Evolutionary conservation across 1,140 invertebrate genomes (phyloP), one percentile per base, ranked within the genome.

Genomic region (Sweltsa coloradensis): DNA sequence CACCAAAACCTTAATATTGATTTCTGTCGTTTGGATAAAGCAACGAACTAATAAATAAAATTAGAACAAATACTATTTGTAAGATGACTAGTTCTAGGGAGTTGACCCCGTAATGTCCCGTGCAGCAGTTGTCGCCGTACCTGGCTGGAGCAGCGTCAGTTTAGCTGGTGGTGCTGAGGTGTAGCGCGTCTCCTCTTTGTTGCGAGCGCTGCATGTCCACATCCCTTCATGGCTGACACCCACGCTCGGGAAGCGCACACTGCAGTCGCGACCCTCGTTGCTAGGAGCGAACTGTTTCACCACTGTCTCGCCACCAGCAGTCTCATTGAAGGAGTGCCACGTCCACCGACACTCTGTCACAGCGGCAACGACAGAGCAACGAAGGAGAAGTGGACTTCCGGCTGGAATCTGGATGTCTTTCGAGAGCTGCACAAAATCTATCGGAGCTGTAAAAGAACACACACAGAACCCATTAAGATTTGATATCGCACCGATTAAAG

Each of bases 281-380:
- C 63, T 62, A 14, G 56, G 57, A 4, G 64, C 59, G 46, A 68
- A 69, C 47, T 64, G 64, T 47, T 65, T 67, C 13, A 68, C 64
- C 16, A 66, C 64, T 5, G 66, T 63, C 13, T 63, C 66, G n/a
- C 63, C 65, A 42, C 61, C 18, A 18, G 27, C 29, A 25, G 45
- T 62, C 5, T 63, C 61, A 36, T 65, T 61, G 19, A 60, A 62
- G 2, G 65, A 63, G 5, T 59, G 66, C 34, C 67, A 49, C 4
- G 64, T 67, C 66, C 66, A 69, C 39, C 65, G 57, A 47, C 66
- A 69, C 42, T 66, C 62, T 41, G 67, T 64, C 2, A 69, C 65
- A 5, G 58, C 54, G 2, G 58, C 57, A 11, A 59, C 59, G 0
- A 62, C 64, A 4, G 65, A 60, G 51, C 67, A 69, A 3, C 60